phyloP scores from a whole-genome alignment of 2,113 vertebrate species.

The Hypomesus transpacificus region DNA sequence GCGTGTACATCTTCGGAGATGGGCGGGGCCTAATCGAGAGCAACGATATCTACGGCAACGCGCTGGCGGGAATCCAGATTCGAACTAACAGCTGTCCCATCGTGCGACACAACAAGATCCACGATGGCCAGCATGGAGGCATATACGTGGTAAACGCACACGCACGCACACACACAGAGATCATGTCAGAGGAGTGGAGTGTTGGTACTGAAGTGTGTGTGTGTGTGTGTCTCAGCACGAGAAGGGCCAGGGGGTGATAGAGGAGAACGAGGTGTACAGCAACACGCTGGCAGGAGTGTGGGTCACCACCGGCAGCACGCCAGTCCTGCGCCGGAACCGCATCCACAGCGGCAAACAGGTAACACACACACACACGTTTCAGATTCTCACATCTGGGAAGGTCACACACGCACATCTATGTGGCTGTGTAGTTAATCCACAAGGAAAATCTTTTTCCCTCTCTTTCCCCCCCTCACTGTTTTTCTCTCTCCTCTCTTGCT shows the following conservation, averaged over 20 bases:
- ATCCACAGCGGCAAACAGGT: constrained; percentile 99
- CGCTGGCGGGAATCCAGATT: constrained; percentile 98
- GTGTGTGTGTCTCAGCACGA: constrained; percentile 80
- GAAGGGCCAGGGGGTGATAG: constrained; percentile 98
- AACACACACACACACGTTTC: constrained; percentile 8
- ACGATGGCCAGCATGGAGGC: constrained; percentile 96
- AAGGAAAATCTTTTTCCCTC: too few relatives aligned
- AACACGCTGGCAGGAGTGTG: constrained; percentile 98
- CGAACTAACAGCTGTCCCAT: constrained; percentile 99
- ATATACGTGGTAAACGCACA: constrained; percentile 92
- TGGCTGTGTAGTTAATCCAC: background rate
- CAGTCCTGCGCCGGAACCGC: constrained; percentile 93
- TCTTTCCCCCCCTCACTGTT: background rate
- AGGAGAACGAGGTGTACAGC: constrained; percentile 99
- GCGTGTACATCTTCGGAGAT: constrained; percentile 99
- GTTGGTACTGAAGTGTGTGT: background rate
- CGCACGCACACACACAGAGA: background rate
- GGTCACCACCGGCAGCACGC: constrained; percentile 99
- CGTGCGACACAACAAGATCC: constrained; percentile 98
- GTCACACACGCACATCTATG: background rate
- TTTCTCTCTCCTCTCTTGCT: background rate
- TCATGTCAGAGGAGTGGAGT: background rate
- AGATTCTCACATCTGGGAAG: too few relatives aligned
- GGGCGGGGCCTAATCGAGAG: constrained; percentile 98
- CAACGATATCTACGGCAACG: constrained; percentile 99